phyloP scores from a whole-genome alignment of 2,113 vertebrate species.

The Onychostoma macrolepis region DNA sequence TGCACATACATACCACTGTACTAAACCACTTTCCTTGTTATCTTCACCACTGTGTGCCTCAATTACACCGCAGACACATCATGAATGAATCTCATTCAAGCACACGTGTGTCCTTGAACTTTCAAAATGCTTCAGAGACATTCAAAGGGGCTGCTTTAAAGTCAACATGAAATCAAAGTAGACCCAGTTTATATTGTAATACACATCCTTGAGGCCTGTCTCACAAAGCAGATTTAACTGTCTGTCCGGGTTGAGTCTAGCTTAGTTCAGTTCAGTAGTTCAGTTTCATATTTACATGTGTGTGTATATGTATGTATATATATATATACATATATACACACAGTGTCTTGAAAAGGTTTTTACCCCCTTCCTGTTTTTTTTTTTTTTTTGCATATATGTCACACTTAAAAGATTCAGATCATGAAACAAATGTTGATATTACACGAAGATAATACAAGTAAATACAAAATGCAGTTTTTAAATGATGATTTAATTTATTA shows the following conservation, averaged over 20 bases:
- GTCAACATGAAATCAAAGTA: conserved; percentile 16
- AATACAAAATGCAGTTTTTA: no score
- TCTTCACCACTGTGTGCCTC: not conserved
- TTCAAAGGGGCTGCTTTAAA: conserved; percentile 9
- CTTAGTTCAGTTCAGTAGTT: not conserved
- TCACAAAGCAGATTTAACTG: not conserved
- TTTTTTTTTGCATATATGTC: no score
- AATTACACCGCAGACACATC: not conserved
- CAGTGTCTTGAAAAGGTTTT: no score
- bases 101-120: not conserved
- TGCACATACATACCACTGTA: not conserved
- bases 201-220: not conserved
- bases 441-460: no score
- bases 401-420: no score
- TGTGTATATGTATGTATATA: no score
- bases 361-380: no score
- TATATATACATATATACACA: no score
- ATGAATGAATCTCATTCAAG: not conserved
- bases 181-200: not conserved
- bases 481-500: no score
- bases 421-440: no score
- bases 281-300: no score
- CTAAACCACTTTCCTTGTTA: conserved; percentile 4
- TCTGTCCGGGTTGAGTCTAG: not conserved
- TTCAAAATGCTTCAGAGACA: not conserved